Evolutionary conservation across 2,797 vertebrate genomes (phyloP), one percentile per base, ranked within the genome.

Genomic region (Gobio occitaniae): DNA sequence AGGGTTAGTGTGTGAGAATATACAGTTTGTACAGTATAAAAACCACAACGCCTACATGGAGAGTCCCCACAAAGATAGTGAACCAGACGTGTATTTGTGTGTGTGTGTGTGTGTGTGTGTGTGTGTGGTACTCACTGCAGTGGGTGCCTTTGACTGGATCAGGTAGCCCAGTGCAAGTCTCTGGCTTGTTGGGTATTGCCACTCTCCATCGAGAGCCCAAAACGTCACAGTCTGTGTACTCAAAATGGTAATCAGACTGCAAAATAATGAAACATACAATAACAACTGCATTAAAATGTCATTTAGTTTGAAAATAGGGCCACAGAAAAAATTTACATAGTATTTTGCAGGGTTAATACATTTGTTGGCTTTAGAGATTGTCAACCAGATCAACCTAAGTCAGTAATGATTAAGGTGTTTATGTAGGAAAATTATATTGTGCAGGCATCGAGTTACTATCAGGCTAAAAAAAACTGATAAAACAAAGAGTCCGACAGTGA

Each of bases 191-290:
- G 13, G 98, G 97, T 89, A 99, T 95, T 0, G 97, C 97, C 87
- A 99, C 98, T 86, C 98, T 96, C 98, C 98, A 99, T 86, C 98
- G 95, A 12, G 96, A 95, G 16, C 96, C 96, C 0, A 95, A 92
- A 38, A 96, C 95, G 90, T 99, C 96, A 78, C 98, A 99, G 0
- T 97, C 97, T 1, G 98, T 99, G 93, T 99, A 99, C 93, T 99
- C 97, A 66, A 97, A 99, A 94, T 99, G 97, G 93, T 98, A 99
- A 92, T 99, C 97, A 0, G 97, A 98, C 98, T 99, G 95, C 75
- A 86, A 82, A 68, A 84, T 17, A 84, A 41, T 91, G 78, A 92
- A 86, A 76, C 86, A 91, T 82, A 83, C 82, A 80, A 82, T 85
- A 78, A 38, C 44, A 25, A 6, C 25, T 56, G 47, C 50, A 74